Evolutionary conservation across 2,888 invertebrate species (phyloP).

Genomic region (Dolichopus griseipennis): DNA sequence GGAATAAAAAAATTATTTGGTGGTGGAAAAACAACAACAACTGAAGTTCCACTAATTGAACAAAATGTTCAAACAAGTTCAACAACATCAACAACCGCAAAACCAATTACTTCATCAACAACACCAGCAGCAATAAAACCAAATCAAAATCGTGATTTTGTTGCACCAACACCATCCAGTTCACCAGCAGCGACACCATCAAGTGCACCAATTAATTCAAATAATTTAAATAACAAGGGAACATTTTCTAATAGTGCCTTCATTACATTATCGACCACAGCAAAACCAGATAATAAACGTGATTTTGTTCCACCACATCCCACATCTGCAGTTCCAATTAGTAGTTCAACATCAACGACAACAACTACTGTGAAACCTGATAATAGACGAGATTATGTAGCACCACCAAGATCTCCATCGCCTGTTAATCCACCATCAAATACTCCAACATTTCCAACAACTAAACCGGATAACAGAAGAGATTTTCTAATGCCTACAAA

Average conservation of each 20-base stretch:
- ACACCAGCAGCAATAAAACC: constrained; percentile 5
- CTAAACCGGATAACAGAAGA: not conserved
- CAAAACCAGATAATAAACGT: constrained; percentile 8
- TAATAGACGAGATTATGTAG: constrained; percentile 10
- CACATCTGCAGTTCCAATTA: not conserved
- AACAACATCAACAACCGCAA: constrained; percentile 17
- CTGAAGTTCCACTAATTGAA: constrained; percentile 21
- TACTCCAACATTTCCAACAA: no score
- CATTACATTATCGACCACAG: constrained; percentile 19
- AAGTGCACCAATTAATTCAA: no score
- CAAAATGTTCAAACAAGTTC: constrained; percentile 14
- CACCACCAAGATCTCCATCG: constrained; percentile 8
- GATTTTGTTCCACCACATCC: constrained; percentile 12
- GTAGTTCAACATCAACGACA: not conserved
- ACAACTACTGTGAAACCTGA: not conserved
- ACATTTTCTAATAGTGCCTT: constrained; percentile 12
- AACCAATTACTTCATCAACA: constrained; percentile 18
- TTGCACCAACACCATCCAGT: constrained; percentile 11
- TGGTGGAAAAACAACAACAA: constrained; percentile 26
- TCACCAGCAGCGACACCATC: no score
- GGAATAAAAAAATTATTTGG: constrained; percentile 36
- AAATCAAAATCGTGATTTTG: constrained; percentile 7
- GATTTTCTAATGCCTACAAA: not conserved
- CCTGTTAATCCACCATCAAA: not conserved
- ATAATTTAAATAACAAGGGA: constrained; percentile 12